Evolutionary conservation across 2,113 vertebrate species (phyloP), one percentile per base, ranked within the genome.

Genomic region (Pachycephala philippinensis): DNA sequence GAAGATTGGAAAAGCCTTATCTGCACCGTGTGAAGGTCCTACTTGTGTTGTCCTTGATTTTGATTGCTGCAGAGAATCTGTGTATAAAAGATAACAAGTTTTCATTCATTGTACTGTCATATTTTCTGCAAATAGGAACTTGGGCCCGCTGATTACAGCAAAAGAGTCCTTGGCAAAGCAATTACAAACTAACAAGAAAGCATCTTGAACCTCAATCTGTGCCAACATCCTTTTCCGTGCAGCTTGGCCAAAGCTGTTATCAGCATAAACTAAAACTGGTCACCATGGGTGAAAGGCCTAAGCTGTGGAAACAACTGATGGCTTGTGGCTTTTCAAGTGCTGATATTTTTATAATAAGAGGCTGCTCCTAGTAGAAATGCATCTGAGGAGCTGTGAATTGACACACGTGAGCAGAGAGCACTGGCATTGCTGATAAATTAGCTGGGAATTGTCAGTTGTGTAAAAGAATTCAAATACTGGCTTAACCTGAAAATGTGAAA

Each of bases 81-180:
- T 50, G 45, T 77, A 11, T 84, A 28, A 47, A 77, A 87, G 33
- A 90, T 31, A 90, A 65, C 65, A 72, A 37, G 19, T 49, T 81
- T 77, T 75, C 72, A 89, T 90, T 89, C 60, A 70, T 18, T 23
- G 2, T 26, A 35, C 64, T 82, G 79, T 27, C 28, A 1, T 71
- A 9, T 85, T 91, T 85, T 79, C 84, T 45, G 42, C 71, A 83
- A 74, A 70, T 50, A 66, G 52, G 37, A 91, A 42, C 50, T 76
- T 59, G 39, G 37, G 65, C 37, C 65, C 82, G 42, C 49, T 79
- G 91, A 74, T 87, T 79, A 60, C 54, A 74, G 77, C 35, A 69
- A 37, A 15, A 53, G 75, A 78, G 71, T 89, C 84, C 57, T 93
- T 91, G 89, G 89, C 70, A 94, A 87, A 91, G 71, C 82, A 59